Evolutionary conservation across 2,797 vertebrate species (phyloP).

Genomic region (Anomalospiza imberbis): DNA sequence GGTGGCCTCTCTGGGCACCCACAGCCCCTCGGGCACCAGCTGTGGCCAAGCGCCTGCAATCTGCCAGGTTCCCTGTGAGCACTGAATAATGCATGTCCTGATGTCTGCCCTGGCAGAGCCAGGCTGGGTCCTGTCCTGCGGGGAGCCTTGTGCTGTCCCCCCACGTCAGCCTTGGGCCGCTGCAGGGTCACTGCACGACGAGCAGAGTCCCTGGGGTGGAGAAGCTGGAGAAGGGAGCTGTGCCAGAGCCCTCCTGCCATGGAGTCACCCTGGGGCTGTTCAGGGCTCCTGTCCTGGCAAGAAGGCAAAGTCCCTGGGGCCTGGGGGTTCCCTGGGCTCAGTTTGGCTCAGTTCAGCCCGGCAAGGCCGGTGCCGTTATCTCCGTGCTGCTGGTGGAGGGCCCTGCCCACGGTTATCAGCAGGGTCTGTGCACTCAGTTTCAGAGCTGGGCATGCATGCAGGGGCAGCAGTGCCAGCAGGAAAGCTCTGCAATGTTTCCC

Average conservation of each 20-base stretch:
- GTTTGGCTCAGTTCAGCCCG: fast-evolving
- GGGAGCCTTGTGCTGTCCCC: fast-evolving
- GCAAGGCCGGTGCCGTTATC: neutral
- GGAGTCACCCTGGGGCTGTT: neutral
- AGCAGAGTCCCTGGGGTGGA: neutral
- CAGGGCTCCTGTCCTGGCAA: neutral
- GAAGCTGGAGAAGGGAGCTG: neutral
- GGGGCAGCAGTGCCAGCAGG: neutral
- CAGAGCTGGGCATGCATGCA: fast-evolving
- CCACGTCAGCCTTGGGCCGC: neutral
- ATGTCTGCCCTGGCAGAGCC: neutral
- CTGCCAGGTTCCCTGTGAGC: neutral
- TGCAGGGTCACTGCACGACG: neutral
- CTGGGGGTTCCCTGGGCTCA: neutral
- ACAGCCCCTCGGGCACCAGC: neutral
- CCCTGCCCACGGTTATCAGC: neutral
- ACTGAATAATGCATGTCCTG: neutral
- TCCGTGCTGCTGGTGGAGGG: neutral
- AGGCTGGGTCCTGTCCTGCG: fast-evolving
- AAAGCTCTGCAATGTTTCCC: neutral
- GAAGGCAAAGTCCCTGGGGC: neutral
- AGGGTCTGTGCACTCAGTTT: neutral
- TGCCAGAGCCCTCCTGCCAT: fast-evolving
- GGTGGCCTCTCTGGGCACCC: neutral
- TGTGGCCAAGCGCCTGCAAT: neutral